Evolutionary conservation across 1,140 invertebrate genomes (phyloP).

Genomic region (Venustaconcha ellipsiformis): DNA sequence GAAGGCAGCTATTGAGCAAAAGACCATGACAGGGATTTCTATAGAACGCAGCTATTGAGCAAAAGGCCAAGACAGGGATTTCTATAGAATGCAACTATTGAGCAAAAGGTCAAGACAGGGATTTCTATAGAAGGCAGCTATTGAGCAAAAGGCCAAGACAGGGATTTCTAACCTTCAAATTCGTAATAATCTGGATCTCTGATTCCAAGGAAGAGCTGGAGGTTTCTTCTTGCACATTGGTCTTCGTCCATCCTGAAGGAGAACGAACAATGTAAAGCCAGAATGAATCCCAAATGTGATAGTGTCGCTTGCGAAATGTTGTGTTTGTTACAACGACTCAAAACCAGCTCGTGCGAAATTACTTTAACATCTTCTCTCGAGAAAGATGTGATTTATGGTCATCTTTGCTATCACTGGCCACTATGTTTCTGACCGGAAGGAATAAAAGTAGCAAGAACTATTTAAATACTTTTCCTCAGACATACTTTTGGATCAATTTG

Average conservation of each 20-base stretch:
- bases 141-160: no score
- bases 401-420: background rate
- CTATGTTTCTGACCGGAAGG: background rate
- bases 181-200: constrained; percentile 96
- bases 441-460: no score
- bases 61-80: constrained; percentile 64
- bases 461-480: no score
- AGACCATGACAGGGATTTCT: no score
- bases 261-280: background rate
- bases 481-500: no score
- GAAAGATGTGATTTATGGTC: background rate
- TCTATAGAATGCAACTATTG: background rate
- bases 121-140: constrained; percentile 26
- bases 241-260: constrained; percentile 85
- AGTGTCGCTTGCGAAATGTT: background rate
- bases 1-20: no score
- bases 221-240: constrained; percentile 90
- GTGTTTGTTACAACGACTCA: background rate
- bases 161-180: constrained; percentile 80
- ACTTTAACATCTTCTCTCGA: background rate
- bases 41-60: background rate
- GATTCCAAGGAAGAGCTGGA: constrained; percentile 74
- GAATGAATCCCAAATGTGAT: background rate
- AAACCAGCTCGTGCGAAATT: background rate
- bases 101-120: constrained; percentile 63